These are phyloP conservation scores for Galaxias olidus DNA, from an alignment of 2,797 vertebrate species.

Conservation along the genomic window DNA sequence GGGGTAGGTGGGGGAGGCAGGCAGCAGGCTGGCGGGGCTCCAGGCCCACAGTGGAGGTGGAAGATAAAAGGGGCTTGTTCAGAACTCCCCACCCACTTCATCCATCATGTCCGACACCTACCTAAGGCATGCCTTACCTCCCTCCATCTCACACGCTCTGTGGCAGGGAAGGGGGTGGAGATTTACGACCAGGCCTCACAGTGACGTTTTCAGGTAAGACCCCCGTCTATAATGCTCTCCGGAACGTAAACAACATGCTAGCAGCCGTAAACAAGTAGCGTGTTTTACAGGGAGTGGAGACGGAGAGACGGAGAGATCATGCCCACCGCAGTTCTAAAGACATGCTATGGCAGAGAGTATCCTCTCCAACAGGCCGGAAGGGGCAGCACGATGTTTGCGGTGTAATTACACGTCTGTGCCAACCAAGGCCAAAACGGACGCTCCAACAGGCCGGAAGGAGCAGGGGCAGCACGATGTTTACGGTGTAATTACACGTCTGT, in stretches of 20 bases:
- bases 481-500: neutral
- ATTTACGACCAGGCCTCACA: neutral
- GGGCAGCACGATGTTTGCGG: neutral
- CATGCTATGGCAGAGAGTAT: neutral
- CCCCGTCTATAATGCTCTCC: neutral
- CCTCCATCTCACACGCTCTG: neutral
- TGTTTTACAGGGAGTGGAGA: conserved; percentile 7
- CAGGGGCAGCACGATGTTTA: neutral
- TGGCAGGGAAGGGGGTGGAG: too few relatives aligned
- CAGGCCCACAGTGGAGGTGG: conserved; percentile 9
- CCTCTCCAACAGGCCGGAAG: neutral
- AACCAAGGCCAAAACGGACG: neutral
- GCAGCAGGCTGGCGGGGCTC: neutral
- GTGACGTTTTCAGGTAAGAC: neutral
- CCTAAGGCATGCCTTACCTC: neutral
- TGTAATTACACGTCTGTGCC: neutral
- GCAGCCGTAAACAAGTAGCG: neutral
- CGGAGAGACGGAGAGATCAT: neutral
- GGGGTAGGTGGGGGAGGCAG: neutral
- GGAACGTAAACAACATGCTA: neutral
- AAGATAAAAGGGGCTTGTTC: neutral
- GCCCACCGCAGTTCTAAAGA: neutral
- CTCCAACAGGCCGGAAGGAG: too few relatives aligned
- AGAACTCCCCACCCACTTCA: neutral
- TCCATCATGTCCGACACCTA: neutral